phyloP scores from a whole-genome alignment of 2,888 invertebrate genomes.

The Alcis repandata region DNA sequence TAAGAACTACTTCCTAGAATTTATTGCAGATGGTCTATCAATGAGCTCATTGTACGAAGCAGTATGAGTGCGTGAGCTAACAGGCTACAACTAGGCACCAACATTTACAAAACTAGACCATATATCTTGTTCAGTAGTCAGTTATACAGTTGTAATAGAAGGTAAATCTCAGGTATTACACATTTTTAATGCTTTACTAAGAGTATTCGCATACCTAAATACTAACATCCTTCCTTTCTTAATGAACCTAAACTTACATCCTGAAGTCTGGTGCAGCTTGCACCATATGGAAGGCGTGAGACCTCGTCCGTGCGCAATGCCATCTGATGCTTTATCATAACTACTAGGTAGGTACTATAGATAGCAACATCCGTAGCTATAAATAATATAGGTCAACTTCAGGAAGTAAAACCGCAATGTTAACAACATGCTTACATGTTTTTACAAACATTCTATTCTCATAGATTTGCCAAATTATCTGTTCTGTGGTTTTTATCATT shows the following conservation, averaged over 20 bases:
- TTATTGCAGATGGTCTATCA: slow-evolving; percentile 41
- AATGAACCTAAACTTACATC: slow-evolving; percentile 33
- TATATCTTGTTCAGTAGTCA: neutral
- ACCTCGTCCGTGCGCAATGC: slow-evolving; percentile 53
- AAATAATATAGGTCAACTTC: slow-evolving; percentile 72
- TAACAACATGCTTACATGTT: slow-evolving; percentile 60
- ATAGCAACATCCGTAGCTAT: slow-evolving; percentile 75
- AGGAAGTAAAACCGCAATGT: slow-evolving; percentile 83
- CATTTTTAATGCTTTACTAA: neutral
- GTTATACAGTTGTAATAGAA: neutral
- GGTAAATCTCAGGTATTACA: neutral
- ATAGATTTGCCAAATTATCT: slow-evolving; percentile 6
- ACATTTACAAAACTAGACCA: neutral
- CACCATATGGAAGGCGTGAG: slow-evolving; percentile 71
- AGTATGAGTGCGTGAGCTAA: too few relatives aligned
- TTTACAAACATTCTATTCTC: slow-evolving; percentile 57
- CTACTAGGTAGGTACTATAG: slow-evolving; percentile 58
- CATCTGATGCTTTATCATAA: slow-evolving; percentile 73
- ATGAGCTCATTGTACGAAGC: slow-evolving; percentile 26
- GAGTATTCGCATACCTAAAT: neutral
- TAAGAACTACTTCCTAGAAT: slow-evolving; percentile 58
- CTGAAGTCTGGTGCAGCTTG: slow-evolving; percentile 49
- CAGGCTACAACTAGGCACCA: neutral
- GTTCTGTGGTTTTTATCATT: neutral
- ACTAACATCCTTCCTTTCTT: slow-evolving; percentile 15